Evolutionary conservation across 2,113 vertebrate species (phyloP), one percentile per base, ranked within the genome.

Genomic region (Colossoma macropomum): DNA sequence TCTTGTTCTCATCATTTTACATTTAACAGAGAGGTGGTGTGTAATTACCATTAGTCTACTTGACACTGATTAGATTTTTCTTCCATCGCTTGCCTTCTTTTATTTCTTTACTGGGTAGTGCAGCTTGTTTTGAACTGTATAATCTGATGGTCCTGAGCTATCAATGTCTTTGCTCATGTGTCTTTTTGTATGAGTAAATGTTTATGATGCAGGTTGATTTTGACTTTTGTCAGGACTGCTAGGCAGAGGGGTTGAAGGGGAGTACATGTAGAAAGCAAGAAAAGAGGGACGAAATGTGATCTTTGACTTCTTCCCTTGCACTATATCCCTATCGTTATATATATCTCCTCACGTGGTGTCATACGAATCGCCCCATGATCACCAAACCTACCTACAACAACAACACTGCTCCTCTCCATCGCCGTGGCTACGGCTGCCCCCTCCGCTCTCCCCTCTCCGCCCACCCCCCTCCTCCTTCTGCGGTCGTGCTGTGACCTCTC

Each of bases 341-440:
- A 94, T 95, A 97, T 98, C 93, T 96, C 96, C 97, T 97, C 94
- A 94, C 94, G 92, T 93, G 94, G 95, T 96, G 96, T 96, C 93
- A 95, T 92, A 96, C 95, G 95, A 97, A 95, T 96, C 97, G 95
- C 96, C 96, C 92, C 90, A 94, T 97, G 98, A 93, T 93, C 92
- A 96, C 96, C 97, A 96, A 94, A 93, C 89, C 93, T 92, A 93
- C 92, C 94, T 92, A 92, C 94, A 91, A 92, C 94, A 91, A 92
- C 91, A 87, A 90, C 87, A 91, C 93, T 92, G 90, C 90, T 94
- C 86, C 86, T 90, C 91, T 91, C 92, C 86, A 87, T 93, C 85
- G 87, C 90, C 86, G 54, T 90, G 92, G 91, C 92, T 89, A 91
- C 88, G 92, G 92, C 89, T 89, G 90, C 69, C 89, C 83, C 91